Conservation (phyloP, 2,888 invertebrate species). For the Lissonota sp. region DNA sequence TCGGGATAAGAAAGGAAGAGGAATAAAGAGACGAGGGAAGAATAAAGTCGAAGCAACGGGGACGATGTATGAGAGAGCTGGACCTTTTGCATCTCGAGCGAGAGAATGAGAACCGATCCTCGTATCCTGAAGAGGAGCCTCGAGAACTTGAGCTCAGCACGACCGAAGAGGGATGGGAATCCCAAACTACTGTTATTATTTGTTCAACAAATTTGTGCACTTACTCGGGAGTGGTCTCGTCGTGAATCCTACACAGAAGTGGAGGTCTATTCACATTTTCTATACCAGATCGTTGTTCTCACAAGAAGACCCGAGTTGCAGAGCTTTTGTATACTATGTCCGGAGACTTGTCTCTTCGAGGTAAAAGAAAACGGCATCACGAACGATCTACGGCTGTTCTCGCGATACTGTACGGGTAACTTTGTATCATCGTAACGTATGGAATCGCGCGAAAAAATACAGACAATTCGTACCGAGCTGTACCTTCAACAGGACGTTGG, state of each 20-base stretch:
- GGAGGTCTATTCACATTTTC: conserved; percentile 28
- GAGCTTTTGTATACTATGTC: not conserved
- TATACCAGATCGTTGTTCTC: conserved; percentile 32
- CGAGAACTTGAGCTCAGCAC: conserved; percentile 47
- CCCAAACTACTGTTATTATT: conserved; percentile 59
- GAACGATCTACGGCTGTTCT: conserved; percentile 47
- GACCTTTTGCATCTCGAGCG: conserved; percentile 8
- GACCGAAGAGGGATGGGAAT: conserved; percentile 54
- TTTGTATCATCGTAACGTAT: conserved; percentile 46
- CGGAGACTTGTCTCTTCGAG: conserved; percentile 44
- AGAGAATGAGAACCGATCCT: conserved; percentile 35
- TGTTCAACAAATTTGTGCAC: conserved; percentile 67
- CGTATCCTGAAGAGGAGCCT: conserved; percentile 52
- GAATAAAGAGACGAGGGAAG: conserved; percentile 17
- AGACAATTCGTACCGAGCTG: too few relatives aligned
- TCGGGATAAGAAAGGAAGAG: conserved; percentile 21
- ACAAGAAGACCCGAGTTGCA: not conserved
- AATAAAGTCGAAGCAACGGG: conserved; percentile 29
- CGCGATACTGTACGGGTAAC: conserved; percentile 26
- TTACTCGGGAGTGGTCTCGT: conserved; percentile 49
- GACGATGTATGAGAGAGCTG: conserved; percentile 48
- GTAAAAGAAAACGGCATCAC: conserved; percentile 49
- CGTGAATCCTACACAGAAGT: conserved; percentile 44
- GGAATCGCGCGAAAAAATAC: conserved; percentile 43
- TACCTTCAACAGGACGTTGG: too few relatives aligned